Base-by-base conservation (phyloP, 2,888 invertebrate species). In the Eupithecia subumbrata region DNA sequence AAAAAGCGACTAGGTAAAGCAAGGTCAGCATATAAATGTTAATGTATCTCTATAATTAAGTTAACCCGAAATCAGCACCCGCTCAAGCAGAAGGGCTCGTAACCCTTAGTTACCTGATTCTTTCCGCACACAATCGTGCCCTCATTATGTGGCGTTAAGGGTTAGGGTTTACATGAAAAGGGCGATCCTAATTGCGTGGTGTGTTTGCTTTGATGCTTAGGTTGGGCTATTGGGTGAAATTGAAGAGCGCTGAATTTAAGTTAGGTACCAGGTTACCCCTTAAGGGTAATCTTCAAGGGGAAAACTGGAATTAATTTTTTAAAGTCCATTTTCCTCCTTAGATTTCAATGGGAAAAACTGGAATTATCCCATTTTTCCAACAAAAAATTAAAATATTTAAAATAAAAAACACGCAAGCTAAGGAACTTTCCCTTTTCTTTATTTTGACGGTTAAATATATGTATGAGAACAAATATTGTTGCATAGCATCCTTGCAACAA, bases 91-190 rank as follows among this genome's bases (percentile, higher is more conserved):
- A 64, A 64, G 60, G 60, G 60, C 66, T 40, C 43, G 34, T 67
- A 43, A 22, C 67, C 67, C 40, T 67, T 67, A 68, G 68, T 68
- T 68, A 68, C 68, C 48, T 76, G 74, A 77, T 80, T 80, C 78
- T 79, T 79, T 76, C 71, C 3, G 76, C 73, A 75, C 79, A 79
- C 80, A 76, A 79, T 80, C 73, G 72, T 56, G 74, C 79, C 80
- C 79, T 77, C 79, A 79, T 82, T 80, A 80, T 72, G 71, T 66
- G 60, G 71, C 75, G 78, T 80, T 82, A 77, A 72, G 66, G 60
- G 72, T 76, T 76, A 70, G 30, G 70, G 79, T 76, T 73, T 74
- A 76, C 77, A 76, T 76, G 78, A 77, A 79, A 80, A 78, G 78
- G 79, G 76, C 30, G 71, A 67, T 69, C 72, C 56, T 81, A 81